Percentiles rank a stretch among this genome's conserved stretches.
phyloP scores from a whole-genome alignment of 2,113 vertebrate species.

The Cichladusa arquata region DNA sequence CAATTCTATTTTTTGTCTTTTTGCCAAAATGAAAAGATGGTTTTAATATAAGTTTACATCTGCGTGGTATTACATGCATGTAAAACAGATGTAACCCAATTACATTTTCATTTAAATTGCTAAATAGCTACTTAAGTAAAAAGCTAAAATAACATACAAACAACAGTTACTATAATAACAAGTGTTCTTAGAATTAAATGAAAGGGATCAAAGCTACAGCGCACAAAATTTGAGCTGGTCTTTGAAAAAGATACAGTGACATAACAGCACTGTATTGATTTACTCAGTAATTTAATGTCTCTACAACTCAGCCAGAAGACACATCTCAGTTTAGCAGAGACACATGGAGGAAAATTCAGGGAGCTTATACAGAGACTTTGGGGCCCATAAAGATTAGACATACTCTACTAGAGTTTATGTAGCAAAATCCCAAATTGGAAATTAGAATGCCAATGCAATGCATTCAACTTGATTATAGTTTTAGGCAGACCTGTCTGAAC shows the following conservation, averaged over 20 bases:
- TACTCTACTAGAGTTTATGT: conserved; percentile 70
- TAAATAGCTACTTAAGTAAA: conserved; percentile 98
- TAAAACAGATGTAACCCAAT: conserved; percentile 98
- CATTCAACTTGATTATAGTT: conserved; percentile 73
- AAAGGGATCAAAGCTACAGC: conserved; percentile 89
- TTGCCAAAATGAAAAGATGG: conserved; percentile 88
- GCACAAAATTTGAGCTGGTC: conserved; percentile 83
- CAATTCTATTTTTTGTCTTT: conserved; percentile 71
- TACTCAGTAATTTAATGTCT: conserved; percentile 87
- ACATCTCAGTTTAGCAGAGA: conserved; percentile 76
- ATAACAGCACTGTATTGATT: conserved; percentile 83
- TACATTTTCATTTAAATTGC: conserved; percentile 98
- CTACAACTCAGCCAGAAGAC: conserved; percentile 75
- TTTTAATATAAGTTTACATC: conserved; percentile 91
- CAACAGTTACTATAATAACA: conserved; percentile 98
- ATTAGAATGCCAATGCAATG: conserved; percentile 71
- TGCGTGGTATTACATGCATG: conserved; percentile 89
- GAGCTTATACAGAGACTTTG: conserved; percentile 68
- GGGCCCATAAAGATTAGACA: conserved; percentile 72
- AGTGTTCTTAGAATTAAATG: conserved; percentile 90
- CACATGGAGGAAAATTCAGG: conserved; percentile 62
- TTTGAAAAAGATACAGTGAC: conserved; percentile 88
- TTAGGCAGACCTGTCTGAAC: conserved; percentile 51
- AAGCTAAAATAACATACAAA: conserved; percentile 99
- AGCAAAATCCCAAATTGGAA: conserved; percentile 73